Evolutionary conservation across 1,140 invertebrate species (phyloP), one percentile per base, ranked within the genome.

Genomic region (Chelonus insularis): DNA sequence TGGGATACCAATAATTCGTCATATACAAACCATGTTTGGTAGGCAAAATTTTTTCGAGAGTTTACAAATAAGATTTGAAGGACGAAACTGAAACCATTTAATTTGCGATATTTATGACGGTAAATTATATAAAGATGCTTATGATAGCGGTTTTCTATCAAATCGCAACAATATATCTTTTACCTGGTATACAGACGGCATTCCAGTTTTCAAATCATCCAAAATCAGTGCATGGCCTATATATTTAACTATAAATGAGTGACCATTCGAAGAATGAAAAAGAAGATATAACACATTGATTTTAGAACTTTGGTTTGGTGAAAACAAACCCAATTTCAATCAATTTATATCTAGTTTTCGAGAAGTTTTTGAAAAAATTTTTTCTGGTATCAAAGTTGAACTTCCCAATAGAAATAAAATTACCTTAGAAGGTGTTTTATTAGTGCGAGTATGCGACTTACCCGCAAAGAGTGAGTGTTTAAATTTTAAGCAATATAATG

Each of bases 131-230:
- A 45, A 20, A 16, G 21, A 58, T 18, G 63, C 45, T 45, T 39
- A 59, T 16, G 3, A 63, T 34, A 63, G 66, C 50, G 65, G 63
- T n/a, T 65, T 67, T 59, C 37, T 71, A 4, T 23, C 11, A 1
- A 61, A 65, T 60, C 52, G 34, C 36, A 55, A 64, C 55, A 64
- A 68, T 63, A 67, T 68, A 25, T 67, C 60, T 4, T 66, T 68
- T 12, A 60, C 36, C 8, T 70, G 62, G 61, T 70, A 69, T 56
- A 71, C 72, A 4, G 73, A 77, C 47, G 74, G 71, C 1, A 62
- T 75, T 25, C 68, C 72, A 9, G 62, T 75, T 4, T 77, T 73
- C 37, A 71, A 73, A 60, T 77, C 73, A 1, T 72, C 72, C n/a
- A 58, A 66, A 61, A 63, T 65, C 20, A 69, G 68, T 50, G 61